Conservation (phyloP, 2,797 vertebrate species). For the Acropternis orthonyx region DNA sequence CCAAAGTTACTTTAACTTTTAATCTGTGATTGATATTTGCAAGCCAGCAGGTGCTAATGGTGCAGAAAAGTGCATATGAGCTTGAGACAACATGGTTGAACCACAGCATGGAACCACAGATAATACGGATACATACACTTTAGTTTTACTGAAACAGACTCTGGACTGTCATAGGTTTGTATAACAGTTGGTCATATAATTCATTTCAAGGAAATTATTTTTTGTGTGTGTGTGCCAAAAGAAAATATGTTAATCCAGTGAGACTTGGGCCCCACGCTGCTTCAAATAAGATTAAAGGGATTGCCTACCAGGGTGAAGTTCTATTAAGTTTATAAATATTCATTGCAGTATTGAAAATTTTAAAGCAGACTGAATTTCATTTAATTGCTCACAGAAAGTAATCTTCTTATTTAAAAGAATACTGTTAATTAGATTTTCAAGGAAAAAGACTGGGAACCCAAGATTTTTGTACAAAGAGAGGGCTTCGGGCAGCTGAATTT, state of each 20-base stretch:
- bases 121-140: not conserved
- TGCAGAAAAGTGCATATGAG: not conserved
- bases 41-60: constrained; percentile 27
- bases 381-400: constrained; percentile 61
- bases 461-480: constrained; percentile 25
- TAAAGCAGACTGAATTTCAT: constrained; percentile 62
- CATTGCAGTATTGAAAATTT: constrained; percentile 58
- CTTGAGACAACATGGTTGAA: constrained; percentile 33
- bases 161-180: constrained; percentile 32
- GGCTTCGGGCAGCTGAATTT: not conserved
- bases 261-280: constrained; percentile 31
- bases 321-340: constrained; percentile 68
- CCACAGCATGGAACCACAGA: constrained; percentile 1
- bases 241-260: constrained; percentile 57
- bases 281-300: constrained; percentile 72
- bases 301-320: constrained; percentile 55
- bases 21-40: not conserved
- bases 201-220: constrained; percentile 54
- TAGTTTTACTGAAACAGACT: not conserved
- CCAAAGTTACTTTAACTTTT: not conserved
- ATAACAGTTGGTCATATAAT: constrained; percentile 52
- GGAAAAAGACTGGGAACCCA: not conserved
- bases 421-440: constrained; percentile 65
- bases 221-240: not conserved
- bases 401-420: constrained; percentile 65